Evolutionary conservation across 2,888 invertebrate species (phyloP).

Genomic region (Drosophila limbata): DNA sequence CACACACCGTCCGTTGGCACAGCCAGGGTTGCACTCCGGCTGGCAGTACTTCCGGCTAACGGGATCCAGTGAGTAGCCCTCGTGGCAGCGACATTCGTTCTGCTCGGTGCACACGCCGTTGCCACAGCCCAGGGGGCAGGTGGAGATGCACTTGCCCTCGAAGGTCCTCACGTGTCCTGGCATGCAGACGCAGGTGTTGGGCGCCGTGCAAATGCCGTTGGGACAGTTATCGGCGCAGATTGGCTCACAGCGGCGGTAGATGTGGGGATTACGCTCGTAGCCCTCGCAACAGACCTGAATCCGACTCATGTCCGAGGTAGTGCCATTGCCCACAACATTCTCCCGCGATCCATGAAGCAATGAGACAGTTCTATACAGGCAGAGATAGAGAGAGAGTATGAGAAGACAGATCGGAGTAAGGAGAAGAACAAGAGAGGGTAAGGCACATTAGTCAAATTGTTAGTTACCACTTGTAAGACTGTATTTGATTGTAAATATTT

Average conservation of each 20-base stretch:
- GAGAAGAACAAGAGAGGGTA: not conserved
- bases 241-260: constrained; percentile 83
- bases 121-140: constrained; percentile 90
- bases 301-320: constrained; percentile 88
- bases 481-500: too few species aligned
- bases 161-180: constrained; percentile 83
- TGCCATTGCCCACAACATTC: constrained; percentile 82
- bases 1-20: constrained; percentile 77
- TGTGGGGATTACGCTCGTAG: constrained; percentile 87
- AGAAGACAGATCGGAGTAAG: not conserved
- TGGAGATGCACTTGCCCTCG: constrained; percentile 87
- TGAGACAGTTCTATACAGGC: constrained; percentile 76
- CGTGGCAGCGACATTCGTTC: constrained; percentile 81
- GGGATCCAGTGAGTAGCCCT: constrained; percentile 83
- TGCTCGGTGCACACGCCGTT: constrained; percentile 85
- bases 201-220: constrained; percentile 86
- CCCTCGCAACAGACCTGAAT: constrained; percentile 89
- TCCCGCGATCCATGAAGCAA: constrained; percentile 70
- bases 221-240: constrained; percentile 85
- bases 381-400: not conserved
- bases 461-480: too few species aligned
- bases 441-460: too few species aligned
- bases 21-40: constrained; percentile 82
- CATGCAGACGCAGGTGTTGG: constrained; percentile 86
- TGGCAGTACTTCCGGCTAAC: constrained; percentile 77